Evolutionary conservation across 2,113 vertebrate genomes (phyloP).

Genomic region (Onychostruthus taczanowskii): DNA sequence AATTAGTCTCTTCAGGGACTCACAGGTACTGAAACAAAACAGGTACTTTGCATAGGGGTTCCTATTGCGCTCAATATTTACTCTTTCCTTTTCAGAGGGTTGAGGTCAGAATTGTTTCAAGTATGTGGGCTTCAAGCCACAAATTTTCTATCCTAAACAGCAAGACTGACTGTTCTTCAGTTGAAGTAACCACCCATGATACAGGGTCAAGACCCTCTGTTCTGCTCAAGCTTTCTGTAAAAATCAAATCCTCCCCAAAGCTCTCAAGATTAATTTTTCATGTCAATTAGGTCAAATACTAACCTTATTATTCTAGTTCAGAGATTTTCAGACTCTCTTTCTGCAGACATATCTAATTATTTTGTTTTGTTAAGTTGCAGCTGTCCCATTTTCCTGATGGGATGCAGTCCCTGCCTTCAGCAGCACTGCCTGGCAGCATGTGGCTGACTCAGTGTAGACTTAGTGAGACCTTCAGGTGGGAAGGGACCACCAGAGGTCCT

Average conservation of each 20-base stretch:
- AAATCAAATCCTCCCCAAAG: neutral
- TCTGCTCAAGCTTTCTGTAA: neutral
- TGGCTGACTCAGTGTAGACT: neutral
- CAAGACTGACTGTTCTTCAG: neutral
- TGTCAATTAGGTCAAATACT: slow-evolving; percentile 26
- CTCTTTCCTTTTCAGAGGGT: neutral
- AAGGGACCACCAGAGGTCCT: neutral
- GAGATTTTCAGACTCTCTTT: neutral
- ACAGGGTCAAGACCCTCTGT: neutral
- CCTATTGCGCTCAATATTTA: neutral
- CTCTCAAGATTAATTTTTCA: neutral
- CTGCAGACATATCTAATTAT: neutral
- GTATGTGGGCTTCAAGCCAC: neutral
- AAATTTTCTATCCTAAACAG: neutral
- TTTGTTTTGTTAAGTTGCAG: neutral
- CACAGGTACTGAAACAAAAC: neutral
- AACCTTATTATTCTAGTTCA: slow-evolving; percentile 1
- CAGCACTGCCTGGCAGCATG: neutral
- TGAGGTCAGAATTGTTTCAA: neutral
- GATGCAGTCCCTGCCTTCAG: neutral
- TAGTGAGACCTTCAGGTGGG: neutral
- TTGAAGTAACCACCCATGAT: neutral
- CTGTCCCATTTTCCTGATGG: neutral
- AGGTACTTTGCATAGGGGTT: neutral
- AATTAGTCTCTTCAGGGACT: neutral